Percentiles rank a stretch among this genome's conserved stretches.
These are phyloP conservation scores for Nemopilema nomurai DNA, from an alignment of 30 jellyfish, hydroid and myxozoan species.

Conservation along the genomic window DNA sequence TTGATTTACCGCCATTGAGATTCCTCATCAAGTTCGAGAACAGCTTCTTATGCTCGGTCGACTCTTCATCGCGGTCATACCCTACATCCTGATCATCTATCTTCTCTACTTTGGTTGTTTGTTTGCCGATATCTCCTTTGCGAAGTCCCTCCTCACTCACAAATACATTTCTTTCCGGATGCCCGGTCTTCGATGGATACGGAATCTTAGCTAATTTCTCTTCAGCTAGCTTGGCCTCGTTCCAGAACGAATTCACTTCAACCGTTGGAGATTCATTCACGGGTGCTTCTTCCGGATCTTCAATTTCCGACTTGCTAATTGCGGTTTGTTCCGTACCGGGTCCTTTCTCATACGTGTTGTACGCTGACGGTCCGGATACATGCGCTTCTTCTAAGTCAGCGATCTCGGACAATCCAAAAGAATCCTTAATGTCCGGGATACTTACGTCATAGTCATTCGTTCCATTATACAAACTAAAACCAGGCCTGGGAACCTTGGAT, in stretches of 20 bases:
- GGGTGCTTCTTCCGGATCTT: constrained; percentile 38
- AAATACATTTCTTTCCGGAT: constrained; percentile 4
- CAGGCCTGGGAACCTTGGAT: constrained; percentile 43
- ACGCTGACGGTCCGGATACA: constrained; percentile 64
- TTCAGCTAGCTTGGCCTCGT: constrained; percentile 20
- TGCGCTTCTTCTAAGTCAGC: constrained; percentile 53
- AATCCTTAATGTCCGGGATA: constrained; percentile 9
- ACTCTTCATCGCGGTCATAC: background rate
- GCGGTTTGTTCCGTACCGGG: constrained; percentile 10
- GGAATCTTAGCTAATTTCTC: constrained; percentile 36
- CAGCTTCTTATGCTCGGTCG: constrained; percentile 22
- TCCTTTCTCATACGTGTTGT: constrained; percentile 21
- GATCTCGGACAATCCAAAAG: constrained; percentile 34
- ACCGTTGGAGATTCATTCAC: constrained; percentile 1
- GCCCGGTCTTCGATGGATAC: constrained; percentile 9
- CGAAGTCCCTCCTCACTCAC: constrained; percentile 44
- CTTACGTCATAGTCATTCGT: constrained; percentile 35
- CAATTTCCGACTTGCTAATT: constrained; percentile 32
- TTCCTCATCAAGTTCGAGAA: constrained; percentile 47
- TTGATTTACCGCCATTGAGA: constrained; percentile 32
- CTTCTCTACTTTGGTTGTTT: background rate
- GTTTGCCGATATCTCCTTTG: constrained; percentile 1
- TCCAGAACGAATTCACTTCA: constrained; percentile 15
- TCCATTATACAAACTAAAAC: constrained; percentile 39
- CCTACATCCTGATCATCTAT: background rate